phyloP scores from a whole-genome alignment of 2,797 vertebrate genomes.

The Myotis vivesi region DNA sequence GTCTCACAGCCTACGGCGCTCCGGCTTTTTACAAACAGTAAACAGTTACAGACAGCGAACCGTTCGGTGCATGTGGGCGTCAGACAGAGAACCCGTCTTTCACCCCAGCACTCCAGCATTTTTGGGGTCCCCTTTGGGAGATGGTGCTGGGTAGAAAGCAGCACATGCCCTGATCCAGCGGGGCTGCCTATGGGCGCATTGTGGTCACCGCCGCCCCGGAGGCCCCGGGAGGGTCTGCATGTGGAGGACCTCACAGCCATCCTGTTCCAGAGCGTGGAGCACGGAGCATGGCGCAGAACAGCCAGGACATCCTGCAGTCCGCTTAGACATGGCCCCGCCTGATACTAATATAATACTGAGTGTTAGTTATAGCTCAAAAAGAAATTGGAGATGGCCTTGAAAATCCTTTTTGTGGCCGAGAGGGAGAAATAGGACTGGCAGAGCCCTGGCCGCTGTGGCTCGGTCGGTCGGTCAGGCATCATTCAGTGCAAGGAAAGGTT shows the following conservation, averaged over 20 bases:
- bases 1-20: not conserved
- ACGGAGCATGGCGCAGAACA: not conserved
- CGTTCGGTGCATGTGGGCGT: not conserved
- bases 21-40: not conserved
- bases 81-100: not conserved
- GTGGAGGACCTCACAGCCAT: not conserved
- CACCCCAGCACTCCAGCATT: not conserved
- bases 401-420: constrained; percentile 14
- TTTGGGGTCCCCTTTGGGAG: not conserved
- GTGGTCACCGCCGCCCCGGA: not conserved
- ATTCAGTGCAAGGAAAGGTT: not conserved
- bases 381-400: not conserved
- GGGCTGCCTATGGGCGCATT: not conserved
- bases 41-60: not conserved
- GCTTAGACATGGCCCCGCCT: not conserved
- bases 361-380: not conserved
- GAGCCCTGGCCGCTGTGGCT: not conserved
- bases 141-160: not conserved
- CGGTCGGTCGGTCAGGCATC: not conserved
- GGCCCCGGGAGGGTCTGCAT: not conserved
- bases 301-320: not conserved
- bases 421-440: not conserved
- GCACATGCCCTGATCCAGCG: not conserved
- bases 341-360: not conserved
- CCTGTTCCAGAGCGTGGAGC: not conserved